These are phyloP conservation scores for Pseudopipra pipra DNA, from an alignment of 2,113 vertebrate species.

Conservation along the genomic window DNA sequence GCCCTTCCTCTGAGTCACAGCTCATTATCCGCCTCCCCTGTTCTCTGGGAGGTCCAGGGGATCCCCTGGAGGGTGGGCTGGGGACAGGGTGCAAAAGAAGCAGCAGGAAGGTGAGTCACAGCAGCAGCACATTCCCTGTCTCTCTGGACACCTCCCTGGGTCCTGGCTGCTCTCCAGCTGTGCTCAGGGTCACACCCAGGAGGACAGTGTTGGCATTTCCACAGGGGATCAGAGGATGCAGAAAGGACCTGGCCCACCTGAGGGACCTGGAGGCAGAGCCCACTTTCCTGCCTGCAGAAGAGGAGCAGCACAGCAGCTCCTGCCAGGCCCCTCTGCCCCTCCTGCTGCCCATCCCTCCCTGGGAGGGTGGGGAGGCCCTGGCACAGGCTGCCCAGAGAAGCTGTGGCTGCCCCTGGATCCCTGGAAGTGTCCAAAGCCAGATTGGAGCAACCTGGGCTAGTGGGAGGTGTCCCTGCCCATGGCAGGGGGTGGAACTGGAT, in stretches of 20 bases:
- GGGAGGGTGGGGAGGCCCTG: not conserved
- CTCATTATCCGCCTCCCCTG: not conserved
- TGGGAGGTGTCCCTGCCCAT: not conserved
- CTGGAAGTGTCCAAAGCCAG: not conserved
- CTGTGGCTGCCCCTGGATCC: not conserved
- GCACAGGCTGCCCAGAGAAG: not conserved
- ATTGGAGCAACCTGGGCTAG: not conserved
- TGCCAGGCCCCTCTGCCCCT: not conserved
- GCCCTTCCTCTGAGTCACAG: not conserved
- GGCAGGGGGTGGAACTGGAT: not conserved
- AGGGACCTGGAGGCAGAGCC: not conserved
- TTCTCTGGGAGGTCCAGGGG: not conserved
- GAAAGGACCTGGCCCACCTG: not conserved
- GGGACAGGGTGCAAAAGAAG: not conserved
- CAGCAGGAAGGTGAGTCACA: not conserved
- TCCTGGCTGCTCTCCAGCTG: not conserved
- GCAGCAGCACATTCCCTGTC: not conserved
- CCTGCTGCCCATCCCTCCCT: not conserved
- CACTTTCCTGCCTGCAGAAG: not conserved
- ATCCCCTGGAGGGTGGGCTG: not conserved
- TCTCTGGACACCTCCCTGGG: not conserved
- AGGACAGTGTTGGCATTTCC: fast-evolving
- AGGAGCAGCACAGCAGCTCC: not conserved
- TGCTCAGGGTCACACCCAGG: not conserved
- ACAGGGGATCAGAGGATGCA: not conserved